phyloP scores from a whole-genome alignment of 2,888 invertebrate species.

The Agrochola macilenta region DNA sequence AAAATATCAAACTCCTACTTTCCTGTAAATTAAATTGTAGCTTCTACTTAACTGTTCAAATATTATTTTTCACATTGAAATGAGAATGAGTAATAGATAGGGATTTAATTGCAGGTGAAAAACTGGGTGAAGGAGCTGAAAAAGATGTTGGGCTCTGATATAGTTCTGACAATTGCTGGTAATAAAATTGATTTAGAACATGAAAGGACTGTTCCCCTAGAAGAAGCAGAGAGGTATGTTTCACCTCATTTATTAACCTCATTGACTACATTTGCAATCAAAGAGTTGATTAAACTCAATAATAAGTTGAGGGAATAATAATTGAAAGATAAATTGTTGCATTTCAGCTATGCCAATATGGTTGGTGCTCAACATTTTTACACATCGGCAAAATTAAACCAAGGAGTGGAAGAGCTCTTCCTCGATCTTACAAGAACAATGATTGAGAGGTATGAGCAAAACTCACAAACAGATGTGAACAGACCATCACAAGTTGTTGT shows the following conservation, averaged over 20 bases:
- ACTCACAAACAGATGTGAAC: conserved; percentile 73
- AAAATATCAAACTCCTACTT: background rate
- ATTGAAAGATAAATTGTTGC: conserved; percentile 39
- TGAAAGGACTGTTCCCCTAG: conserved; percentile 95
- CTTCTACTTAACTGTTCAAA: background rate
- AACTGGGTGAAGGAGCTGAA: conserved; percentile 99
- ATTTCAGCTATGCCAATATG: conserved; percentile 95
- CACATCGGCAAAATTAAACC: conserved; percentile 98
- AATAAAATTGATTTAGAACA: conserved; percentile 99
- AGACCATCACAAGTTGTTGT: conserved; percentile 82
- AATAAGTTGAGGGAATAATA: background rate
- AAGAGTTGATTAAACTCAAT: background rate
- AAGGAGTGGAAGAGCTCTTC: conserved; percentile 98
- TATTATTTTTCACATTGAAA: background rate
- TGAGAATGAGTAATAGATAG: background rate
- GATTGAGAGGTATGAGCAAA: conserved; percentile 88
- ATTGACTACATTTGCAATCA: background rate
- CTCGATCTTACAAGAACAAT: conserved; percentile 95
- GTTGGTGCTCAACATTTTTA: conserved; percentile 98
- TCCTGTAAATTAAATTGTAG: background rate
- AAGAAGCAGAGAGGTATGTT: conserved; percentile 95
- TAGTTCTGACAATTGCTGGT: conserved; percentile 97
- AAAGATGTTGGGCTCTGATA: conserved; percentile 98
- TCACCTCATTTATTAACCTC: background rate
- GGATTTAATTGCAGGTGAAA: conserved; percentile 93